phyloP scores from a whole-genome alignment of 1,140 invertebrate species.

The Papilio glaucus region DNA sequence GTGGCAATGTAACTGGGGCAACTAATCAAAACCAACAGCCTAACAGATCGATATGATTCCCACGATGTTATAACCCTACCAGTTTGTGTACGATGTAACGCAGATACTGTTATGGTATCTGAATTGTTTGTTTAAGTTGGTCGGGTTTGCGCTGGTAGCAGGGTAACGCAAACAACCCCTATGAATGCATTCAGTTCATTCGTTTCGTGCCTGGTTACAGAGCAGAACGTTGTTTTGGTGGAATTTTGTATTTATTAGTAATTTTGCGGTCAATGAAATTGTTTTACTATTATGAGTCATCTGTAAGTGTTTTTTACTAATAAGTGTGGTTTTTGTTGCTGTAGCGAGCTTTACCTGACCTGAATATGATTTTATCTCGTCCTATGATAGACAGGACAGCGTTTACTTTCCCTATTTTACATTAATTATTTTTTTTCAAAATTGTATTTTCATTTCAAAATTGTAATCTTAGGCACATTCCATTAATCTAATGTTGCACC shows the following conservation, averaged over 20 bases:
- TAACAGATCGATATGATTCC: constrained; percentile 71
- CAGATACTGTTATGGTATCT: constrained; percentile 37
- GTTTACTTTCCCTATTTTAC: too few species aligned
- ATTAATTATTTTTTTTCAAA: too few species aligned
- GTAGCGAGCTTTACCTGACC: background rate
- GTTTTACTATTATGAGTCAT: constrained; percentile 75
- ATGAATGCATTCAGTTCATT: constrained; percentile 45
- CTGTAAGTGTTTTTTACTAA: constrained; percentile 56
- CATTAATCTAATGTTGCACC: too few species aligned
- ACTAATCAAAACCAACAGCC: constrained; percentile 54
- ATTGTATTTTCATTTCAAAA: too few species aligned
- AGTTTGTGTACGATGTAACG: constrained; percentile 48
- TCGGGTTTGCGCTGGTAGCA: constrained; percentile 51
- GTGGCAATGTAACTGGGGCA: constrained; percentile 35
- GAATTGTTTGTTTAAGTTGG: constrained; percentile 46
- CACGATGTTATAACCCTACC: constrained; percentile 68
- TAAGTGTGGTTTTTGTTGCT: background rate
- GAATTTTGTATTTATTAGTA: constrained; percentile 25
- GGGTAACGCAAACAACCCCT: constrained; percentile 43
- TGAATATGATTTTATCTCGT: too few species aligned
- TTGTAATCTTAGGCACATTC: too few species aligned
- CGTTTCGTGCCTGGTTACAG: constrained; percentile 36
- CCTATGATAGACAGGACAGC: too few species aligned
- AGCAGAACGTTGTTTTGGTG: constrained; percentile 38
- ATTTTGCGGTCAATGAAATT: constrained; percentile 63